Conservation (phyloP, 2,888 invertebrate genomes). For the Drosophila sordidapex region DNA sequence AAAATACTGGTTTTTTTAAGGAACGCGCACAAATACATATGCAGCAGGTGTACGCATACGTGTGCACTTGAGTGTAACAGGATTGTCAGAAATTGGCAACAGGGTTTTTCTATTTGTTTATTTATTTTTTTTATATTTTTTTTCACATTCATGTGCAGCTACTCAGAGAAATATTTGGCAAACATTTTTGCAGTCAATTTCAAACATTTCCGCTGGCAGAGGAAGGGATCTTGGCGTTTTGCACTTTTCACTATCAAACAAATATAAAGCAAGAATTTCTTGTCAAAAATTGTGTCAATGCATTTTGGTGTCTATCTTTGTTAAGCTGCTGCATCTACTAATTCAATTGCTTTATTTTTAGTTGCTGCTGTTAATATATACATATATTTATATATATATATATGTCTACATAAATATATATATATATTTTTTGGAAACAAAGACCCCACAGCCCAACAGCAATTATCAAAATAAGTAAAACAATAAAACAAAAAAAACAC, state of each 20-base stretch:
- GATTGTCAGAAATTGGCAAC: constrained; percentile 16
- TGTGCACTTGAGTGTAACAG: neutral
- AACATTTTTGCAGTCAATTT: constrained; percentile 54
- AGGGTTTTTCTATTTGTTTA: constrained; percentile 1
- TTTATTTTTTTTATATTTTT: neutral
- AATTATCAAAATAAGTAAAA: constrained; percentile 54
- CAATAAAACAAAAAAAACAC: constrained; percentile 24
- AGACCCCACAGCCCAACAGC: constrained; percentile 34
- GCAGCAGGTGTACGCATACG: constrained; percentile 7
- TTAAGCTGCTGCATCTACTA: constrained; percentile 9
- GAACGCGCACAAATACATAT: constrained; percentile 10
- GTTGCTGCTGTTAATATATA: constrained; percentile 37
- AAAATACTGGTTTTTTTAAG: neutral
- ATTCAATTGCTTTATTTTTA: constrained; percentile 49
- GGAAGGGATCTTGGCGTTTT: constrained; percentile 5
- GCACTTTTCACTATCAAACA: constrained; percentile 31
- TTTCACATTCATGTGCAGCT: neutral
- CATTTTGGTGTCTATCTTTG: constrained; percentile 20
- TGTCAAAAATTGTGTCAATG: constrained; percentile 34
- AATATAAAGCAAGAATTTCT: neutral
- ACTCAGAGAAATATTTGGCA: constrained; percentile 55
- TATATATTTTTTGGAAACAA: constrained; percentile 49
- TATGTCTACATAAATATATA: neutral
- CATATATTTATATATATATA: neutral
- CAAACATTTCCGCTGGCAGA: constrained; percentile 13